These are phyloP conservation scores for Anguilla pacifica DNA, from an alignment of 2,797 vertebrate species.

Conservation along the genomic window DNA sequence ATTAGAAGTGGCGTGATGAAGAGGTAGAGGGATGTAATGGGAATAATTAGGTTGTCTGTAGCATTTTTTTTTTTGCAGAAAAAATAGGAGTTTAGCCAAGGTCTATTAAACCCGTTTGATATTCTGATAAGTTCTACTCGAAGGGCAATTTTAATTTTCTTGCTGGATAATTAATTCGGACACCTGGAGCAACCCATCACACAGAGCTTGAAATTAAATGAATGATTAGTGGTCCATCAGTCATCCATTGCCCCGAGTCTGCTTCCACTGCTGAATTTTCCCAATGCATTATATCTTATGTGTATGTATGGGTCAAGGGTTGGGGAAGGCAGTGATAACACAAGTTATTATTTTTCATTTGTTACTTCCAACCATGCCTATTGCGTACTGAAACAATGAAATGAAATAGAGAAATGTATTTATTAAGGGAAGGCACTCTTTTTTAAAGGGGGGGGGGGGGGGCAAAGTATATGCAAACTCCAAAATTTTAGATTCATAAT, in stretches of 20 bases:
- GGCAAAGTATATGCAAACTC: too few species aligned
- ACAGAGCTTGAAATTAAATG: slow-evolving; percentile 50
- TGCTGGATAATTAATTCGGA: slow-evolving; percentile 41
- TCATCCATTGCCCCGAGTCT: slow-evolving; percentile 25
- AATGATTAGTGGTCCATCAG: slow-evolving; percentile 45
- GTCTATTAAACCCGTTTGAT: slow-evolving; percentile 43
- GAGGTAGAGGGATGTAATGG: slow-evolving; percentile 48
- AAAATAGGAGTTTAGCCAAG: slow-evolving; percentile 46
- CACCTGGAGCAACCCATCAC: slow-evolving; percentile 46
- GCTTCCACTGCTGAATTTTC: slow-evolving; percentile 28
- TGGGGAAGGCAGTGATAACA: neutral
- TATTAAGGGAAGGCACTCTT: too few species aligned
- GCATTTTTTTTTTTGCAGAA: slow-evolving; percentile 19
- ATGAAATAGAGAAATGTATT: too few species aligned
- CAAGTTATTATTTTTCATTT: neutral
- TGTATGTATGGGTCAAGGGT: neutral
- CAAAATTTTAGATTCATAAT: too few species aligned
- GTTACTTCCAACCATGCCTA: neutral
- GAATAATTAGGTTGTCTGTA: slow-evolving; percentile 66
- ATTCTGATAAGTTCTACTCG: slow-evolving; percentile 31
- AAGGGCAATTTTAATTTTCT: slow-evolving; percentile 49
- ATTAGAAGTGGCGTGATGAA: slow-evolving; percentile 62
- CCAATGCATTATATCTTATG: slow-evolving; percentile 27
- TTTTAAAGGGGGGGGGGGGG: too few species aligned
- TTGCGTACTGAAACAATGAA: neutral